Percentiles rank a stretch among this genome's conserved stretches.
phyloP scores from a whole-genome alignment of 2,113 vertebrate species.

The Rhegmatorhina hoffmannsi region DNA sequence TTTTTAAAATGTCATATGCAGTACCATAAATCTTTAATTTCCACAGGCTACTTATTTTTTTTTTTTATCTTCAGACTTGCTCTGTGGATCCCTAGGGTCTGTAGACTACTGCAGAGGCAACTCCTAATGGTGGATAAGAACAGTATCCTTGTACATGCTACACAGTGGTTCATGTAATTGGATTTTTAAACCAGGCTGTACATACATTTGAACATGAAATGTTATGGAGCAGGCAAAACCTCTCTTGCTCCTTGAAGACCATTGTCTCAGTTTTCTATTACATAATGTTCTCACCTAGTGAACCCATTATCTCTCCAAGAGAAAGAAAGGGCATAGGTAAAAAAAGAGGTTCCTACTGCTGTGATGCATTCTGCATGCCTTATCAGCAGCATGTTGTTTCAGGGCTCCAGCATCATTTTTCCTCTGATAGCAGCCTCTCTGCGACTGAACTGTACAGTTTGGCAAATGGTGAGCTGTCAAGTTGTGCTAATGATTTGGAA shows the following conservation, averaged over 20 bases:
- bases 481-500: slow-evolving; percentile 24
- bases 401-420: background rate
- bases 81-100: background rate
- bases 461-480: slow-evolving; percentile 42
- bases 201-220: background rate
- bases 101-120: background rate
- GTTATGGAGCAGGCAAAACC: background rate
- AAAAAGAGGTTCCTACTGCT: background rate
- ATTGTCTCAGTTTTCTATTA: background rate
- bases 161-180: background rate
- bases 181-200: background rate
- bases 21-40: background rate
- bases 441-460: background rate
- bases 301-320: background rate
- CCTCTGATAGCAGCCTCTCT: background rate
- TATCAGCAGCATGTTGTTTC: slow-evolving; percentile 24
- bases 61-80: background rate
- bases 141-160: background rate
- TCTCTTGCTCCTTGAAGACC: background rate
- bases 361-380: background rate
- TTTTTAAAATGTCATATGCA: background rate
- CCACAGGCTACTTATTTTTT: background rate
- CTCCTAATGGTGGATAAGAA: background rate
- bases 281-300: background rate
- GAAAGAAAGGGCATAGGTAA: background rate